phyloP scores from a whole-genome alignment of 2,888 invertebrate species.

The Zeuzera pyrina region DNA sequence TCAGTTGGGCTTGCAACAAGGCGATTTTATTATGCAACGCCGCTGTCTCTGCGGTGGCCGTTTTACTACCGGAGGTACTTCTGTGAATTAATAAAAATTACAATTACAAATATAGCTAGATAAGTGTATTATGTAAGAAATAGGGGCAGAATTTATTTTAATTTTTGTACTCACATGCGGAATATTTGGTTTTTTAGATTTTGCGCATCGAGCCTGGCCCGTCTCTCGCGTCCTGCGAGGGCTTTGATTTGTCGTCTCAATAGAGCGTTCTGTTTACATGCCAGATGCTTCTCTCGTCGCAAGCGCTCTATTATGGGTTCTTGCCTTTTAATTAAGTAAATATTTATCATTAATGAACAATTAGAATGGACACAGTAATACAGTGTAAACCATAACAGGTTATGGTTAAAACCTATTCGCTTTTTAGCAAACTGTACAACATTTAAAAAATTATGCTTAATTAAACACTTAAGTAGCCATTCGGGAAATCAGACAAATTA shows the following conservation, averaged over 20 bases:
- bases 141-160: neutral
- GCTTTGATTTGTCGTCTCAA: slow-evolving; percentile 61
- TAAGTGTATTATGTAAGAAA: neutral
- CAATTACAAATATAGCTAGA: too few species aligned
- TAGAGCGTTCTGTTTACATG: slow-evolving; percentile 53
- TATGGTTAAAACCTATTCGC: too few species aligned
- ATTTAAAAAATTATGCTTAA: too few species aligned
- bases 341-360: neutral
- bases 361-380: too few species aligned
- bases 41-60: slow-evolving; percentile 46
- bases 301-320: slow-evolving; percentile 59
- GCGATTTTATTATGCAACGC: slow-evolving; percentile 54
- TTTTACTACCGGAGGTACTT: slow-evolving; percentile 50
- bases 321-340: slow-evolving; percentile 52
- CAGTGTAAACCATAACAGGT: too few species aligned
- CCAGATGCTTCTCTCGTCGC: slow-evolving; percentile 56
- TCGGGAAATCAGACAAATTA: too few species aligned
- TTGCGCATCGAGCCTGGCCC: slow-evolving; percentile 58
- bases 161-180: slow-evolving; percentile 39
- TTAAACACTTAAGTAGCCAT: too few species aligned
- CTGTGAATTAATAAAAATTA: slow-evolving; percentile 21
- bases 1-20: slow-evolving; percentile 48
- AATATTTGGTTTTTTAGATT: slow-evolving; percentile 62
- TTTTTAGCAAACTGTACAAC: too few species aligned
- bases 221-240: slow-evolving; percentile 51